A percentile compares a stretch with the other conserved stretches of the same genome.
These are phyloP conservation scores for Gambusia affinis DNA, from an alignment of 2,113 vertebrate genomes.

Conservation along the genomic window DNA sequence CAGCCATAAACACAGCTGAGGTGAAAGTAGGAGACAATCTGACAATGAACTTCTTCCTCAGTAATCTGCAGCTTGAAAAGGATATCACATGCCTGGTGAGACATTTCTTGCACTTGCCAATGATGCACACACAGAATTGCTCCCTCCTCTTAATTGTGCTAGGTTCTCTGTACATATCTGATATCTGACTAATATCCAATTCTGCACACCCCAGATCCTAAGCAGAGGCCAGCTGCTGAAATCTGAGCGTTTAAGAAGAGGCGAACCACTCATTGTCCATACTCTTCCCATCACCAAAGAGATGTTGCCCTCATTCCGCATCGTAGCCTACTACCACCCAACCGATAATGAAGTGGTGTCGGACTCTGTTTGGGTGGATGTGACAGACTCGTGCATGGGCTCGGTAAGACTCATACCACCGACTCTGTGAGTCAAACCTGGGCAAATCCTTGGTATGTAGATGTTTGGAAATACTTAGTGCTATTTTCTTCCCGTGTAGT, in stretches of 20 bases:
- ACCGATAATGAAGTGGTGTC: conserved; percentile 75
- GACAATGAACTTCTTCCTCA: conserved; percentile 62
- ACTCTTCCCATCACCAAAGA: conserved; percentile 63
- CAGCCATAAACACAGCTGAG: conserved; percentile 38
- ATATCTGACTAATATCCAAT: conserved; percentile 3
- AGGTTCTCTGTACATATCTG: background rate
- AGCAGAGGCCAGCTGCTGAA: conserved; percentile 77
- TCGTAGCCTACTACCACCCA: conserved; percentile 78
- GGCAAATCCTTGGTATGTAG: no score
- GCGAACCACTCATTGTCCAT: conserved; percentile 70
- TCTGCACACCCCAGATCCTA: conserved; percentile 64
- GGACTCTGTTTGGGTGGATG: conserved; percentile 83
- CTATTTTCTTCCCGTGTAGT: conserved; percentile 36
- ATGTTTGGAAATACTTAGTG: background rate
- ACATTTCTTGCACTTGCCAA: background rate
- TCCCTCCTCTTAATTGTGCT: background rate
- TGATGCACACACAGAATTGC: no score
- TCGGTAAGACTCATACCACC: conserved; percentile 57
- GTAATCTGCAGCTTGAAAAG: background rate
- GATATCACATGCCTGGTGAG: conserved; percentile 81
- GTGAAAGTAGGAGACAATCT: conserved; percentile 53
- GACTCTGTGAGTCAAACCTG: no score
- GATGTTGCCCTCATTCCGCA: conserved; percentile 81
- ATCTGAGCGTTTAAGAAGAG: conserved; percentile 25
- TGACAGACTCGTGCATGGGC: conserved; percentile 81